Base-by-base conservation (phyloP, 2,113 vertebrate genomes). In the Ailuropoda melanoleuca region DNA sequence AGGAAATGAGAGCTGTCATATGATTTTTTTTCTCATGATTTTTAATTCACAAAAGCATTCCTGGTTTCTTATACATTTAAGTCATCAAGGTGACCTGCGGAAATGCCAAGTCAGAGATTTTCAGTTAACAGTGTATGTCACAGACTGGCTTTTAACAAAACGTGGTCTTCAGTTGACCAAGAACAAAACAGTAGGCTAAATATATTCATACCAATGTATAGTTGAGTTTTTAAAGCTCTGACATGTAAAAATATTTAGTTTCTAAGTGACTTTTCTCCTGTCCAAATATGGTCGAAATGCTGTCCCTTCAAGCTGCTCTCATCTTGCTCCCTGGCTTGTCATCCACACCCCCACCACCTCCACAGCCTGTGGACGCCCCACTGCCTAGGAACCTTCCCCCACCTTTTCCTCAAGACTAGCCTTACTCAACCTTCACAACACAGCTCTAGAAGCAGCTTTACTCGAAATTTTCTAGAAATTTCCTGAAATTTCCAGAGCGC, bases 11-110 rank as follows among this genome's bases (percentile, higher is more conserved):
- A 85, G 14, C 9, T 68, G 34, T 9, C 34, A 19, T 68, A 19
- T n/a, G 34, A 68, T 68, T 68, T 68, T 68, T 64, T 68, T n/a
- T 78, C 75, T 95, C 37, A 12, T 4, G 34, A 34, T 43, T 39
- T 26, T 80, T 93, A 46, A 81, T 83, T 97, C 2, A 74, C 90
- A 82, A 56, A 74, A 60, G 3, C 34, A 93, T 6, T 75, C 17
- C 56, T 74, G 19, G 24, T 50, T 70, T 86, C 15, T 97, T 93
- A 90, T 70, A 74, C 74, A 29, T 82, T 55, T 97, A 82, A 92
- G 8, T 72, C 83, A 77, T 85, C 19, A 21, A 2, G 46, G 50
- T 90, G 93, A 88, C 80, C 15, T 83, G 60, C 55, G 58, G 48
- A 89, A 92, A 93, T 83, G 7, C n/a, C 21, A 62, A 77, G 8